Evolutionary conservation across 2,113 vertebrate genomes (phyloP), one percentile per base, ranked within the genome.

Genomic region (Emberiza fucata): DNA sequence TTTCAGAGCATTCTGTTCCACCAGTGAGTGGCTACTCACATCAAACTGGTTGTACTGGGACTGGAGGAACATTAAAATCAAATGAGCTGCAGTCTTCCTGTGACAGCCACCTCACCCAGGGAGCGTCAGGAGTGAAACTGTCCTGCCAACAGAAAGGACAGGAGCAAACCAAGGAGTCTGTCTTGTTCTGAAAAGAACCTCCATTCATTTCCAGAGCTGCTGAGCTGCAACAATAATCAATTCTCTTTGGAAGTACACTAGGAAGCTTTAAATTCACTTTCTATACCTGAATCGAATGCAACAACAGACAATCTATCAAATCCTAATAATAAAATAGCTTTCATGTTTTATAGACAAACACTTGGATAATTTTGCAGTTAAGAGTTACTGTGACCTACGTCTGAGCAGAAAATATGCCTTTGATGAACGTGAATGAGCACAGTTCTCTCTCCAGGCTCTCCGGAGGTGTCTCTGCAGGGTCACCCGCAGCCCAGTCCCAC

Each of bases 121-220:
- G 3, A 51, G 40, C 3, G 0, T 5, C 57, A 21, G 5, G 13
- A 29, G 14, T 3, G 1, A 37, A 66, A 40, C 48, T 50, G 29
- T 50, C 50, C 64, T 21, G 33, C 51, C 44, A 18, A 8, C 5
- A 70, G 47, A 27, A 54, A 72, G 5, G 12, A 4, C 28, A n/a
- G 8, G 6, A 29, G 6, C 16, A 0, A 0, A 75, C 13, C 25
- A 25, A 50, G 35, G 40, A 50, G 4, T 7, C 50, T 45, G 4
- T 12, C 33, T 14, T 10, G 23, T 35, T 71, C 33, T 68, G 31
- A 17, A 54, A 45, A 90, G 8, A 66, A 44, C 24, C 29, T 37
- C 80, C 4, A 4, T 23, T 45, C 13, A 8, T 70, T 86, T 78
- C 77, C 86, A 81, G 69, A 91, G 56, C 39, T 72, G 47, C 29